phyloP scores from a whole-genome alignment of 2,113 vertebrate species.

The Pyxicephalus adspersus region DNA sequence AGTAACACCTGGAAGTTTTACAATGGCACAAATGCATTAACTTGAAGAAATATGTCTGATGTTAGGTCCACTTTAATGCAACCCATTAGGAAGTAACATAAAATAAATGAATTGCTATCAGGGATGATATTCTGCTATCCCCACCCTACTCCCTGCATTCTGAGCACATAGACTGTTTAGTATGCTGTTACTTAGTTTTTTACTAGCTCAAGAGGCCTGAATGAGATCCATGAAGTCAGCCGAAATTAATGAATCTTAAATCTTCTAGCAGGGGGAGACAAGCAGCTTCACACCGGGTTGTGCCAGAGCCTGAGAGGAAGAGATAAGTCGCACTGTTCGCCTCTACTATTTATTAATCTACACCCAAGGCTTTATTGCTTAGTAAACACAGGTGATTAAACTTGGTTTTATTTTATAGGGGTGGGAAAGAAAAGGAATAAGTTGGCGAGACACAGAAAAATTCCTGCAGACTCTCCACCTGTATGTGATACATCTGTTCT shows the following conservation, averaged over 20 bases:
- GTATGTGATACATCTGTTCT: too few species aligned
- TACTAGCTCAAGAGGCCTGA: not conserved
- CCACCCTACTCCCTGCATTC: not conserved
- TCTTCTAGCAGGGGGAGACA: not conserved
- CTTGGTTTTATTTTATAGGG: not conserved
- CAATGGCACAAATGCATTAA: too few species aligned
- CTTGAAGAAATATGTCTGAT: too few species aligned
- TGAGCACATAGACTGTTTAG: conserved; percentile 1
- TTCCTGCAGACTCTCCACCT: not conserved
- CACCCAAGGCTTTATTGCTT: not conserved
- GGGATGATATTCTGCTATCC: not conserved
- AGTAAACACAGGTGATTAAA: not conserved
- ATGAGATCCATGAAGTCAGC: not conserved
- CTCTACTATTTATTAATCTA: not conserved
- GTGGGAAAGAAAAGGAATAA: not conserved
- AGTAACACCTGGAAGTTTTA: too few species aligned
- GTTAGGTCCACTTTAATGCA: too few species aligned
- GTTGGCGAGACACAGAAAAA: not conserved
- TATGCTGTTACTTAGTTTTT: not conserved
- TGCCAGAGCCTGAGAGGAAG: not conserved
- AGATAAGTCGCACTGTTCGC: not conserved
- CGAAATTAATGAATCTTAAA: conserved; percentile 9
- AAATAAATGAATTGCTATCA: too few species aligned
- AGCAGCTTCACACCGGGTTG: not conserved
- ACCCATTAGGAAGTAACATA: too few species aligned